Evolutionary conservation across 2,113 vertebrate species (phyloP).

Genomic region (Anhinga rufa): DNA sequence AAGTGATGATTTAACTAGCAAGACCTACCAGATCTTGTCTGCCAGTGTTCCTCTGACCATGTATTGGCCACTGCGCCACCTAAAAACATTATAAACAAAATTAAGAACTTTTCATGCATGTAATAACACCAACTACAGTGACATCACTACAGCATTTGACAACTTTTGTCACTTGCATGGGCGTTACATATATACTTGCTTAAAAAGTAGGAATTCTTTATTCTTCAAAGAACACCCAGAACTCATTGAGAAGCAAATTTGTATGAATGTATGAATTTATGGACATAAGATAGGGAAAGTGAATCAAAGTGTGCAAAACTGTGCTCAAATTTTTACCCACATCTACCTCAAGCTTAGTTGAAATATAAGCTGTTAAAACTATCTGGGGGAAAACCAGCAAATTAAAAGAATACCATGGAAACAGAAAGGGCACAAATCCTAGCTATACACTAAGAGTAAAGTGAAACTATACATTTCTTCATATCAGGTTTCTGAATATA

Average conservation of each 20-base stretch:
- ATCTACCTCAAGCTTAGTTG: background rate
- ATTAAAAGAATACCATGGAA: background rate
- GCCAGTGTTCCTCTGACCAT: background rate
- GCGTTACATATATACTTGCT: background rate
- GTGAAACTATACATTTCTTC: background rate
- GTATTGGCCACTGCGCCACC: background rate
- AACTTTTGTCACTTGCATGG: background rate
- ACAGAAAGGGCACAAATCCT: background rate
- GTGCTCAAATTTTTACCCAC: background rate
- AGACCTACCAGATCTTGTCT: background rate
- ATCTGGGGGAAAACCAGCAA: background rate
- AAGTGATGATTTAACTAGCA: background rate
- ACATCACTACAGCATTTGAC: background rate
- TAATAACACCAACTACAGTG: background rate
- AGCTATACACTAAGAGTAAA: background rate
- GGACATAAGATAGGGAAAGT: background rate
- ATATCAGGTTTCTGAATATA: background rate
- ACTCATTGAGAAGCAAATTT: background rate
- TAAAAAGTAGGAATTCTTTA: background rate
- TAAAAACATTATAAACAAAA: background rate
- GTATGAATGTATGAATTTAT: accelerated
- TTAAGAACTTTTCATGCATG: background rate
- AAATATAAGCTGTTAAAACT: background rate
- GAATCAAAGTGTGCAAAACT: background rate
- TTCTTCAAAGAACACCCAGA: background rate